Evolutionary conservation across 2,113 vertebrate species (phyloP).

Genomic region (Microtus montanus): DNA sequence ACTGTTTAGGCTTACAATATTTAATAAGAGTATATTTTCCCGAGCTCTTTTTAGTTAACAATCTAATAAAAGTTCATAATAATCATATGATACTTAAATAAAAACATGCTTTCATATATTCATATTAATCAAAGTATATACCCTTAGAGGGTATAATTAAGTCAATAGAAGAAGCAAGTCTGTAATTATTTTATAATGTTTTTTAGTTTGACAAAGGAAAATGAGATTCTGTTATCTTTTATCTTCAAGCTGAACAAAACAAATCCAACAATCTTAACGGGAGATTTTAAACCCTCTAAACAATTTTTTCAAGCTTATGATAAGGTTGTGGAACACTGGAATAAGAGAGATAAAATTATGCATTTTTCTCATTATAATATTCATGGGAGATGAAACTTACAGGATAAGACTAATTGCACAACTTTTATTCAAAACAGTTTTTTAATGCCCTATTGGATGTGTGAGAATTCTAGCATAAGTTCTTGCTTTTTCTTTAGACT

Average conservation of each 20-base stretch:
- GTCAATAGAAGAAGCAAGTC: neutral
- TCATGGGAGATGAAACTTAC: neutral
- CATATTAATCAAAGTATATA: constrained; percentile 39
- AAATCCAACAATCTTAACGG: neutral
- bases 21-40: neutral
- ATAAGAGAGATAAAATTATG: neutral
- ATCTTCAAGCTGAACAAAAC: neutral
- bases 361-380: neutral
- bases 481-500: neutral
- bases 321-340: neutral
- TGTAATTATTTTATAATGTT: constrained; percentile 4
- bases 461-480: neutral
- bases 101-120: neutral
- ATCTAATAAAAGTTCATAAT: neutral
- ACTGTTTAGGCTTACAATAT: neutral
- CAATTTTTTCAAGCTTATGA: constrained; percentile 9
- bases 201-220: neutral
- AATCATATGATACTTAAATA: neutral
- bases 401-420: neutral
- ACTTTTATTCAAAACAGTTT: neutral
- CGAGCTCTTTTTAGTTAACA: neutral
- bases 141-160: constrained; percentile 29
- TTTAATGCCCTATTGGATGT: neutral
- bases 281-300: neutral
- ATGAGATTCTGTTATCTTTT: neutral